Evolutionary conservation across 2,113 vertebrate genomes (phyloP).

Genomic region (Thunnus thynnus): DNA sequence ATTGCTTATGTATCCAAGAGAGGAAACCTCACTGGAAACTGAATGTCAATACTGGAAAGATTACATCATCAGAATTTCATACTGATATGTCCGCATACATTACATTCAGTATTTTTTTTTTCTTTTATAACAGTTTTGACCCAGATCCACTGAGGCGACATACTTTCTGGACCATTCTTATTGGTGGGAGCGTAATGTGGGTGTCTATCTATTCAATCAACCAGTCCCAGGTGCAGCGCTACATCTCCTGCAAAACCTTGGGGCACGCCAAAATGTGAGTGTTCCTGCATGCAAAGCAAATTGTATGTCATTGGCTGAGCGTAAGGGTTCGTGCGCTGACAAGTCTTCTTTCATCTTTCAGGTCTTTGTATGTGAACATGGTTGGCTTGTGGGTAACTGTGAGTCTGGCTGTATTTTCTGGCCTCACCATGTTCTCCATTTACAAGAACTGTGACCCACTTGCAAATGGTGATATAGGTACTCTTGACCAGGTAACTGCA

Average conservation of each 20-base stretch:
- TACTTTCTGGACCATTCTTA: slow-evolving; percentile 84
- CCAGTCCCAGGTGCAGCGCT: slow-evolving; percentile 89
- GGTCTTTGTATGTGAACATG: slow-evolving; percentile 87
- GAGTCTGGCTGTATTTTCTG: slow-evolving; percentile 83
- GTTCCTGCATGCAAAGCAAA: not conserved
- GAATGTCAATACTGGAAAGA: not conserved
- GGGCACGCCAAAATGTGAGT: slow-evolving; percentile 86
- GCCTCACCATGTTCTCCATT: slow-evolving; percentile 87
- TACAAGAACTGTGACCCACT: slow-evolving; percentile 87
- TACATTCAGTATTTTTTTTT: not conserved
- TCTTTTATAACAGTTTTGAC: slow-evolving; percentile 80
- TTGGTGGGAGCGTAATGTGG: slow-evolving; percentile 88
- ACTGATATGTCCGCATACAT: not conserved
- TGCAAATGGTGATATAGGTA: slow-evolving; percentile 70
- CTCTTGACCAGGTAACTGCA: slow-evolving; percentile 82
- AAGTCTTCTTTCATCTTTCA: slow-evolving; percentile 51
- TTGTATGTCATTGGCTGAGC: not conserved
- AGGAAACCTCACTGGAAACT: not conserved
- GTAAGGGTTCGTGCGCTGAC: slow-evolving; percentile 14
- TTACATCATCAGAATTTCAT: not conserved
- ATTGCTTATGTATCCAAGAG: not conserved
- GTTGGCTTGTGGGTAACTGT: slow-evolving; percentile 85
- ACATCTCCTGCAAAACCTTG: slow-evolving; percentile 85
- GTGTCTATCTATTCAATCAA: slow-evolving; percentile 85
- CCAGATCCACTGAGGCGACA: slow-evolving; percentile 85